Evolutionary conservation across 2,888 invertebrate genomes (phyloP), one percentile per base, ranked within the genome.

Genomic region (Pachycephus smyrnensis): DNA sequence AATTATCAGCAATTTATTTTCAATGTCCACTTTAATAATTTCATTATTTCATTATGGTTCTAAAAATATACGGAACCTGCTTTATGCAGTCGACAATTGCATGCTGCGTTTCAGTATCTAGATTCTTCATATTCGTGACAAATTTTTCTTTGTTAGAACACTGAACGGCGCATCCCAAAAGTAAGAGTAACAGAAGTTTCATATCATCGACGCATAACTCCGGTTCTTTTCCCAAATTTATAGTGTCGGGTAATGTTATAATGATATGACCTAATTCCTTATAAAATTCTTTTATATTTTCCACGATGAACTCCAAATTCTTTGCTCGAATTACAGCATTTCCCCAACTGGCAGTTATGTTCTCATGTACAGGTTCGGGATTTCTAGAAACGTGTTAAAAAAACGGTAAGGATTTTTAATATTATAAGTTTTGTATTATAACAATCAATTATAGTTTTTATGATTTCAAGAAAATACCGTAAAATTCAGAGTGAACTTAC

Each of bases 111-210:
- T 95, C 95, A 6, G 97, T 92, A 90, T 97, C 95, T 69, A 98
- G 93, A 86, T 95, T 94, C 90, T 97, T 98, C 84, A 98, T 98
- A 84, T 95, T 94, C 37, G 96, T 95, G 82, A 98, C 97, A 90
- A 98, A 97, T 37, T 95, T 92, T 91, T 98, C 97, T 89, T 98
- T 98, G 84, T 96, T 96, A 4, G 97, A 97, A 88, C 97, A 97
- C 92, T 98, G 98, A 4, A 99, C 97, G 36, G 98, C 98, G 89
- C 98, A 98, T 77, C 98, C 98, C 81, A 98, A 94, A 71, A 99
- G 92, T 77, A 99, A 92, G 40, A 97, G 93, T 77, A 98, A 92
- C 69, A 98, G 92, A 32, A 96, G 93, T 90, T 96, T 95, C 94
- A 98, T 94, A 85, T 96, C 95, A 82, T 95, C 95, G 75, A 96